These are phyloP conservation scores for Lasioglossum morio DNA, from an alignment of 2,888 invertebrate genomes.

Conservation along the genomic window DNA sequence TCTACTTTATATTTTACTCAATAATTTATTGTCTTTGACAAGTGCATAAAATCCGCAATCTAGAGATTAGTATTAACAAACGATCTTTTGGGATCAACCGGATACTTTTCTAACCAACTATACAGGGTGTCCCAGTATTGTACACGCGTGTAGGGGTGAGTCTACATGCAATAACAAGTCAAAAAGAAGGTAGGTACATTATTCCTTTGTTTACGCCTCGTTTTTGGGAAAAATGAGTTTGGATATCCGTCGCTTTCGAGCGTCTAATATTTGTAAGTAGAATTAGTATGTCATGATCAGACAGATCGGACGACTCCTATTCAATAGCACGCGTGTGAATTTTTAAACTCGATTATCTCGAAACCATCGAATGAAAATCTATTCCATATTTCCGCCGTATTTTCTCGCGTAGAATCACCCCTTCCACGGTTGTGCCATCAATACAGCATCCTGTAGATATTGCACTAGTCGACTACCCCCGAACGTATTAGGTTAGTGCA, in stretches of 20 bases:
- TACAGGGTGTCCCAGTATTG: background rate
- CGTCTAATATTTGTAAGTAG: background rate
- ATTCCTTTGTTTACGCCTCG: background rate
- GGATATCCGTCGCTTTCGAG: background rate
- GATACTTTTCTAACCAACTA: background rate
- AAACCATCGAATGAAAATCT: background rate
- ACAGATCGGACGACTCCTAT: too few relatives aligned
- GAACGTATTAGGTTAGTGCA: background rate
- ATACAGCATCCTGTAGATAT: background rate
- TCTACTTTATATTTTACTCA: background rate
- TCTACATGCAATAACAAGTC: too few relatives aligned
- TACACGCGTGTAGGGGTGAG: too few relatives aligned
- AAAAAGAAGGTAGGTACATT: background rate
- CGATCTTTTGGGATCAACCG: background rate
- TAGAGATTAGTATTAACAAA: background rate
- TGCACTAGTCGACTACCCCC: background rate
- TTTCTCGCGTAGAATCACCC: background rate
- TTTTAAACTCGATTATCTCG: background rate
- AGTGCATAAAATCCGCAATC: background rate
- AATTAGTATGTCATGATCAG: background rate
- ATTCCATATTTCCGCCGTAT: background rate
- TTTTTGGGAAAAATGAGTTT: background rate
- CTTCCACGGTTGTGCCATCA: background rate
- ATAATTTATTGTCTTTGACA: background rate
- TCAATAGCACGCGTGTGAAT: too few relatives aligned